These are phyloP conservation scores for Sorex fumeus DNA, from an alignment of 2,113 vertebrate species.

Conservation along the genomic window DNA sequence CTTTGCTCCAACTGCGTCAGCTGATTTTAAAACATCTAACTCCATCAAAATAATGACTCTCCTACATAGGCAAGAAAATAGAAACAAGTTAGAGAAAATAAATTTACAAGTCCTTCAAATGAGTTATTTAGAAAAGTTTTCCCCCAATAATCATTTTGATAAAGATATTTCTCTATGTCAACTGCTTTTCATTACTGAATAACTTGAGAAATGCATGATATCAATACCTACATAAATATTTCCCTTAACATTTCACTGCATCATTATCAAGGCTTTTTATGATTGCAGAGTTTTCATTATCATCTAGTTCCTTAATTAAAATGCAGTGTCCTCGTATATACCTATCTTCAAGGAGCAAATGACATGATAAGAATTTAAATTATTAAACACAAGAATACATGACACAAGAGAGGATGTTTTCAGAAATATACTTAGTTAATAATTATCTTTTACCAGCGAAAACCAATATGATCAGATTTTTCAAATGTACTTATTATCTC, in stretches of 20 bases:
- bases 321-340: constrained; percentile 6
- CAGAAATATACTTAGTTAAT: constrained; percentile 55
- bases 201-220: constrained; percentile 57
- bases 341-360: constrained; percentile 50
- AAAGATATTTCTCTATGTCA: constrained; percentile 63
- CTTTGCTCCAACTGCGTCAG: constrained; percentile 89
- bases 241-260: constrained; percentile 53
- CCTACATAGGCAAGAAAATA: constrained; percentile 87
- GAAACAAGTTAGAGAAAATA: constrained; percentile 67
- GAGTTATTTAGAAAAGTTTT: constrained; percentile 57
- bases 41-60: constrained; percentile 97
- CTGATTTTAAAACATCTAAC: constrained; percentile 92
- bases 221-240: constrained; percentile 65
- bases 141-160: constrained; percentile 43
- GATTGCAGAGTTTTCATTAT: constrained; percentile 33
- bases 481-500: constrained; percentile 17
- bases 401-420: constrained; percentile 48
- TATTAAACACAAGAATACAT: constrained; percentile 49
- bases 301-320: constrained; percentile 72
- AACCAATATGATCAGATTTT: constrained; percentile 38
- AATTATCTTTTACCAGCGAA: constrained; percentile 62
- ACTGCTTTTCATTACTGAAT: constrained; percentile 48
- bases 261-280: constrained; percentile 62
- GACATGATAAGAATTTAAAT: constrained; percentile 66
- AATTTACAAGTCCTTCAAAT: constrained; percentile 52